Conservation (phyloP, 2,888 invertebrate genomes). For the Pheosia gnoma region DNA sequence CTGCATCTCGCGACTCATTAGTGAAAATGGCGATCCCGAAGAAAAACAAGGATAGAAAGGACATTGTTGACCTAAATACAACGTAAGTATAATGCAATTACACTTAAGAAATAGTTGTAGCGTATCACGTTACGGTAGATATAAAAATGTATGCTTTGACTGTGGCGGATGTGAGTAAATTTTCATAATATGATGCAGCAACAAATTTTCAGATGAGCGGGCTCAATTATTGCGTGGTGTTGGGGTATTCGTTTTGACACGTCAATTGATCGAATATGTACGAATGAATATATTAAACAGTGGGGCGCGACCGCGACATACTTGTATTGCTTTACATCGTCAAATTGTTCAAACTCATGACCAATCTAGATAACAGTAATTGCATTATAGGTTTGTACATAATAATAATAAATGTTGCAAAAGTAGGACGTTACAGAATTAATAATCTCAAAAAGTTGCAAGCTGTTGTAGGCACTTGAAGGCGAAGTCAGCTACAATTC, state of each 20-base stretch:
- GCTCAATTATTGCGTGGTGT: constrained; percentile 43
- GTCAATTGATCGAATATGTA: constrained; percentile 54
- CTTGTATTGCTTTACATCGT: constrained; percentile 19
- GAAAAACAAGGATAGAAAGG: constrained; percentile 18
- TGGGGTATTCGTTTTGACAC: constrained; percentile 51
- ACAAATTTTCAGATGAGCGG: constrained; percentile 36
- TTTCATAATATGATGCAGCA: constrained; percentile 33
- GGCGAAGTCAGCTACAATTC: neutral
- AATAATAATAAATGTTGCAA: neutral
- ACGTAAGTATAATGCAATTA: neutral
- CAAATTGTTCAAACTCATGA: constrained; percentile 11
- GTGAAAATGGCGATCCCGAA: constrained; percentile 23
- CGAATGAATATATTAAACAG: constrained; percentile 23
- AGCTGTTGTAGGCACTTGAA: neutral
- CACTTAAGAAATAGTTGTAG: too few species aligned
- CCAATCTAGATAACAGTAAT: neutral
- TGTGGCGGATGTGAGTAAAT: constrained; percentile 19
- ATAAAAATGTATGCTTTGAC: neutral
- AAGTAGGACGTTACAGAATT: neutral
- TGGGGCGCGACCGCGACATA: constrained; percentile 8
- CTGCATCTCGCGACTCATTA: constrained; percentile 34
- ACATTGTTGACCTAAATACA: constrained; percentile 28
- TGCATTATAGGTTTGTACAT: neutral
- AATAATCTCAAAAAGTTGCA: neutral
- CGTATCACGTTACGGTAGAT: too few species aligned